Conservation (phyloP, 2,797 vertebrate species). For the Takifugu ocellatus region DNA sequence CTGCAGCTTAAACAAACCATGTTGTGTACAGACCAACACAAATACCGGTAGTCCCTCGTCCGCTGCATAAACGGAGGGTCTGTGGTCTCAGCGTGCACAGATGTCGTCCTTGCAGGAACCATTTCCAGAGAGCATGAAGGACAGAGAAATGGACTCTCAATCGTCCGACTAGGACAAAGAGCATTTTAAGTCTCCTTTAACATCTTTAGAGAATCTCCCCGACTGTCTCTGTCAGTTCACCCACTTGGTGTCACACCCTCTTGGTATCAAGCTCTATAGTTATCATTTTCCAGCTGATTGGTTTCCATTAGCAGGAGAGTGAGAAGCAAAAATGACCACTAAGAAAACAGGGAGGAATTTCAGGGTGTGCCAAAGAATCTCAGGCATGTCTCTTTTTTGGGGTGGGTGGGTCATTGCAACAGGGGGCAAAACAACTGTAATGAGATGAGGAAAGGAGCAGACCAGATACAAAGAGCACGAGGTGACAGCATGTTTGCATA, state of each 20-base stretch:
- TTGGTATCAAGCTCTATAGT: constrained; percentile 1
- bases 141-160: constrained; percentile 49
- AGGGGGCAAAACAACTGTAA: constrained; percentile 35
- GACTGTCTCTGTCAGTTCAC: neutral
- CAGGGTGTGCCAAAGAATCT: constrained; percentile 75
- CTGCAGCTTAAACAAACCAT: constrained; percentile 52
- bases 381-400: constrained; percentile 65
- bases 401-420: constrained; percentile 27
- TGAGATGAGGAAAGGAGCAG: constrained; percentile 43
- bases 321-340: constrained; percentile 47
- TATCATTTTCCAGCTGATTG: constrained; percentile 43
- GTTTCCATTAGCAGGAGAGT: constrained; percentile 31
- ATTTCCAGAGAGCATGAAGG: constrained; percentile 34
- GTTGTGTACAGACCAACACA: constrained; percentile 41
- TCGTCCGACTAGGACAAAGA: constrained; percentile 36
- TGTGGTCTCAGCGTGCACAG: constrained; percentile 9
- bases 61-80: constrained; percentile 4
- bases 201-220: neutral
- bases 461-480: constrained; percentile 5
- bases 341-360: constrained; percentile 65
- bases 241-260: too few relatives aligned
- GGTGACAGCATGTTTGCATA: constrained; percentile 14
- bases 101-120: constrained; percentile 35
- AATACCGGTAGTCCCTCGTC: constrained; percentile 1
- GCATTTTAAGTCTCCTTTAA: constrained; percentile 15